A percentile compares a stretch with the other conserved stretches of the same genome.
phyloP scores from a whole-genome alignment of 2,113 vertebrate species.

The Blennius ocellaris region DNA sequence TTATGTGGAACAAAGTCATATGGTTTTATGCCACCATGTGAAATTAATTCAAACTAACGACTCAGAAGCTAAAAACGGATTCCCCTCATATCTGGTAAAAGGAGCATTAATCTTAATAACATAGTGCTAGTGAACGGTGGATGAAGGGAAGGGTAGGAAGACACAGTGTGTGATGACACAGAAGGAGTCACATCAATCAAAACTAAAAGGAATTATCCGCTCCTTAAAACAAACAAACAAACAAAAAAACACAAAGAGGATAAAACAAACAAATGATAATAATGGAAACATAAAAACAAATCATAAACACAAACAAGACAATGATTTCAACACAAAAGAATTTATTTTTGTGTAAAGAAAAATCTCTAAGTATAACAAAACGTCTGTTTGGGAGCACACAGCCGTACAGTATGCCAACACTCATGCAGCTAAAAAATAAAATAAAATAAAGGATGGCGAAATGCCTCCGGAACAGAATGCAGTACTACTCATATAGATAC shows the following conservation, averaged over 20 bases:
- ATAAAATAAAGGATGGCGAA: slow-evolving; percentile 68
- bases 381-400: slow-evolving; percentile 56
- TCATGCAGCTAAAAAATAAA: slow-evolving; percentile 66
- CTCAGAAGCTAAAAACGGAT: no score
- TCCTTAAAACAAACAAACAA: slow-evolving; percentile 2
- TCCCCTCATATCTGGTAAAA: no score
- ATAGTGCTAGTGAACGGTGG: neutral
- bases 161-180: slow-evolving; percentile 28
- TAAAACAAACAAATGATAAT: slow-evolving; percentile 45
- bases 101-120: no score
- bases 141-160: slow-evolving; percentile 3
- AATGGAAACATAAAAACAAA: slow-evolving; percentile 74
- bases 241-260: slow-evolving; percentile 3
- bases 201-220: neutral
- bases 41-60: no score
- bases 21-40: no score
- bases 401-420: slow-evolving; percentile 62
- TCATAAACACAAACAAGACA: slow-evolving; percentile 81
- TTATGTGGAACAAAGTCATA: no score
- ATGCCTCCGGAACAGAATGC: slow-evolving; percentile 68
- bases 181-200: slow-evolving; percentile 37
- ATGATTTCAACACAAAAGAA: slow-evolving; percentile 81
- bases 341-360: slow-evolving; percentile 81
- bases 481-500: slow-evolving; percentile 69
- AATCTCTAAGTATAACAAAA: slow-evolving; percentile 62